Evolutionary conservation across 2,113 vertebrate genomes (phyloP).

Genomic region (Nanorana parkeri): DNA sequence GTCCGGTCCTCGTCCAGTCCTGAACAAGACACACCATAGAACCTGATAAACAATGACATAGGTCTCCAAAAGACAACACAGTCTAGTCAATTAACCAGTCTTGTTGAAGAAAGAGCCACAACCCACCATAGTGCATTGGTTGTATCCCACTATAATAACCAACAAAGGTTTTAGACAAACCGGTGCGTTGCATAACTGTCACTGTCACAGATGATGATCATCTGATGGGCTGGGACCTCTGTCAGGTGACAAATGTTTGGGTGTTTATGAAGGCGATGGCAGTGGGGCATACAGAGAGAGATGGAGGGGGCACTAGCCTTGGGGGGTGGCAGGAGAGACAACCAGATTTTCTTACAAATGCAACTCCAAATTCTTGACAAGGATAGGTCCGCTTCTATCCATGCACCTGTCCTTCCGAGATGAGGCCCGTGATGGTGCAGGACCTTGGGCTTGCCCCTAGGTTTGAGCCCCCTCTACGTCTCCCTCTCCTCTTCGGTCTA

Average conservation of each 20-base stretch:
- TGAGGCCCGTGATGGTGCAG: constrained; percentile 28
- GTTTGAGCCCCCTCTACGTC: constrained; percentile 34
- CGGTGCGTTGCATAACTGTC: too few relatives aligned
- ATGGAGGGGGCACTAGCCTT: constrained; percentile 65
- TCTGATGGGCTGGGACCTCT: too few relatives aligned
- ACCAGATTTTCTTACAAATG: neutral
- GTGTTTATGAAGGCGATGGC: neutral
- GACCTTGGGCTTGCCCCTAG: constrained; percentile 20
- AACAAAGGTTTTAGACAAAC: too few relatives aligned
- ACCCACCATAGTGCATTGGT: too few relatives aligned
- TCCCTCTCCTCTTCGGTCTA: constrained; percentile 44
- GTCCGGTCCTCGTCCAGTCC: too few relatives aligned
- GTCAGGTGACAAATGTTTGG: neutral
- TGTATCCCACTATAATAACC: too few relatives aligned
- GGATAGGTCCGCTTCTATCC: neutral
- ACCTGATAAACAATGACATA: too few relatives aligned
- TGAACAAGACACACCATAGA: too few relatives aligned
- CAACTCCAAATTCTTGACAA: neutral
- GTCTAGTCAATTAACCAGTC: too few relatives aligned
- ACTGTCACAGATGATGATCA: too few relatives aligned
- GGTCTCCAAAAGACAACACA: too few relatives aligned
- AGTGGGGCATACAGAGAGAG: constrained; percentile 7
- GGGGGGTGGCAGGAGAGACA: constrained; percentile 58
- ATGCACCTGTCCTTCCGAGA: constrained; percentile 18
- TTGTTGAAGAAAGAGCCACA: too few relatives aligned